A percentile compares a stretch with the other conserved stretches of the same genome.
phyloP scores from a whole-genome alignment of 2,113 vertebrate genomes.

The Mesembrinibis cayennensis region DNA sequence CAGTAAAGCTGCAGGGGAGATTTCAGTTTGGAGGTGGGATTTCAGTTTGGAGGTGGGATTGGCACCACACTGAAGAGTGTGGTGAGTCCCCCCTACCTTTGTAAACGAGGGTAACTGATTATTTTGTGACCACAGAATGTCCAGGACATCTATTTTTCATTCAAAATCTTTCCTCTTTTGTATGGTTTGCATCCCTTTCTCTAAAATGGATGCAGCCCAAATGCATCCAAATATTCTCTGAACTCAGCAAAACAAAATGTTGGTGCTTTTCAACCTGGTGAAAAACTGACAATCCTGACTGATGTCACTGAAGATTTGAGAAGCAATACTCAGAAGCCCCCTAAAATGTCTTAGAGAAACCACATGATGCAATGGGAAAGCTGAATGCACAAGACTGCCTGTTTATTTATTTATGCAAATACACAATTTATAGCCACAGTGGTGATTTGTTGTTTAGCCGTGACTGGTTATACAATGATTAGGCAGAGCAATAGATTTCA shows the following conservation, averaged over 20 bases:
- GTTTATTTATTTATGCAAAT: slow-evolving; percentile 44
- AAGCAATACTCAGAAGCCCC: neutral
- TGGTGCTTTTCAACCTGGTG: neutral
- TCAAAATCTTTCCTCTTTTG: neutral
- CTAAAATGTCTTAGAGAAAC: neutral
- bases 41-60: neutral
- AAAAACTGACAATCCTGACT: neutral
- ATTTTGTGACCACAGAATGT: neutral
- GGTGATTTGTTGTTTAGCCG: slow-evolving; percentile 2
- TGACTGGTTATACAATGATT: neutral
- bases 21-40: neutral
- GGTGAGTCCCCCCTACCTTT: neutral
- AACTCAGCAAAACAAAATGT: neutral
- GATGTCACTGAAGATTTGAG: neutral
- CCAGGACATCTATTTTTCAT: neutral
- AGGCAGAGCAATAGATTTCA: slow-evolving; percentile 41
- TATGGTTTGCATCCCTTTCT: neutral
- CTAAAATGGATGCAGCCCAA: neutral
- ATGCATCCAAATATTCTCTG: neutral
- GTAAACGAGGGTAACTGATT: neutral
- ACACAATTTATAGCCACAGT: slow-evolving; percentile 10
- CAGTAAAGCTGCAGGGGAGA: neutral
- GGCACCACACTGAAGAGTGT: neutral
- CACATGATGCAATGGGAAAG: neutral
- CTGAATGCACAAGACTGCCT: neutral